A percentile compares a stretch with the other conserved stretches of the same genome.
Evolutionary conservation across 1,140 invertebrate genomes (phyloP).

Genomic region (Caenorhabditis latens): DNA sequence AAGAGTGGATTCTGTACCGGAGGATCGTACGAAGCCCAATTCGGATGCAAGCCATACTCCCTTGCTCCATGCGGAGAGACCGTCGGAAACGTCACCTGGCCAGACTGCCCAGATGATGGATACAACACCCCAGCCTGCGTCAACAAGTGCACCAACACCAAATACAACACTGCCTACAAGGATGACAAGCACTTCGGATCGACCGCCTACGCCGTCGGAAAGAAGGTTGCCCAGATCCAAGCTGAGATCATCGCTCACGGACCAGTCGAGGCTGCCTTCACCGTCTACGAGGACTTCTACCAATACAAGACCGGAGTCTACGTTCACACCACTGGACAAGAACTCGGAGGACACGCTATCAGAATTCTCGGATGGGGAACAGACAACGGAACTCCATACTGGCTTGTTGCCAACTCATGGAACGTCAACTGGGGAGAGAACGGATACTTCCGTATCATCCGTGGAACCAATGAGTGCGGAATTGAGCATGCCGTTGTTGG

Average conservation of each 20-base stretch:
- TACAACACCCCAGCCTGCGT: constrained; percentile 47
- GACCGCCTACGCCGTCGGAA: constrained; percentile 34
- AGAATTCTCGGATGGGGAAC: constrained; percentile 90
- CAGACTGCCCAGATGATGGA: constrained; percentile 22
- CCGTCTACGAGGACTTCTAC: constrained; percentile 58
- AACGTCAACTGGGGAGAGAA: constrained; percentile 70
- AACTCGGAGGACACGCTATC: constrained; percentile 89
- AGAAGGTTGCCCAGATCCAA: constrained; percentile 54
- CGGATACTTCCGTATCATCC: constrained; percentile 86
- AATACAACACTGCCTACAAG: constrained; percentile 28
- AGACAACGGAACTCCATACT: constrained; percentile 86
- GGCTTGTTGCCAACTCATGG: constrained; percentile 87
- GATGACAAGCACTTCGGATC: constrained; percentile 45
- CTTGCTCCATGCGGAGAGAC: constrained; percentile 49
- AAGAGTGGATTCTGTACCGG: constrained; percentile 83
- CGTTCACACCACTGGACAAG: constrained; percentile 83
- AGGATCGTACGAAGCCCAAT: constrained; percentile 84
- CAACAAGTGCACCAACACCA: constrained; percentile 38
- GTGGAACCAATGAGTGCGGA: constrained; percentile 88
- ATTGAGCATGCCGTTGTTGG: constrained; percentile 87
- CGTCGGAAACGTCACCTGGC: constrained; percentile 48
- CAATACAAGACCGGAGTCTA: constrained; percentile 55
- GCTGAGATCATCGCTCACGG: constrained; percentile 43
- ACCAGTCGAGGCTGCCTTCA: constrained; percentile 54
- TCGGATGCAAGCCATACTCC: constrained; percentile 82